Evolutionary conservation across 2,113 vertebrate species (phyloP).

Genomic region (Calonectris borealis): DNA sequence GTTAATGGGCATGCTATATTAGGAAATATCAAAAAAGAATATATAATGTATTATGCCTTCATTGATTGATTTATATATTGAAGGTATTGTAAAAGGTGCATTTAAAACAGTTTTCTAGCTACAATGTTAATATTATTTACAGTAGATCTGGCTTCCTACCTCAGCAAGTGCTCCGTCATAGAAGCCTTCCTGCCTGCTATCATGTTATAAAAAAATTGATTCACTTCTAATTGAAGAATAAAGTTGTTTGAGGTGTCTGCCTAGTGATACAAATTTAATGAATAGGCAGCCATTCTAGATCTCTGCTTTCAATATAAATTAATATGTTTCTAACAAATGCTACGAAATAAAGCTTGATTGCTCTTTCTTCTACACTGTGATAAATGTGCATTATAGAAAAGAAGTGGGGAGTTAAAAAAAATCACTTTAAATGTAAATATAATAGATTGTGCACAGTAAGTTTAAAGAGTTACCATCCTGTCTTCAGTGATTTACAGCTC

Average conservation of each 20-base stretch:
- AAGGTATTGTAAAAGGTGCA: neutral
- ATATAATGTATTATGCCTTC: neutral
- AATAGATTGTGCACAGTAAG: neutral
- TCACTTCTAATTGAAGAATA: constrained; percentile 7
- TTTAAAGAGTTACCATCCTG: neutral
- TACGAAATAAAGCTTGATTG: neutral
- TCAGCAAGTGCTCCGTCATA: neutral
- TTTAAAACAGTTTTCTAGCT: neutral
- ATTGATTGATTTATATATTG: neutral
- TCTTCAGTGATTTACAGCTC: constrained; percentile 23
- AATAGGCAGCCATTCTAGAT: neutral
- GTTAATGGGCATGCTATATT: neutral
- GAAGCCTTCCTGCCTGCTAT: neutral
- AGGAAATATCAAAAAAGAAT: neutral
- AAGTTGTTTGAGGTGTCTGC: neutral
- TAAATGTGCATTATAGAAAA: constrained; percentile 4
- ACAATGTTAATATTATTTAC: neutral
- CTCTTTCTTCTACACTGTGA: constrained; percentile 5
- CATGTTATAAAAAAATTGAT: neutral
- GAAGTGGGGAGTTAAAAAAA: neutral
- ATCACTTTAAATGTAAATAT: constrained; percentile 19
- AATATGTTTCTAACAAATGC: neutral
- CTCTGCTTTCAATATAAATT: constrained; percentile 3
- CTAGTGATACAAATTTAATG: constrained; percentile 20
- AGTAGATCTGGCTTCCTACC: neutral